Evolutionary conservation across 2,797 vertebrate species (phyloP).

Genomic region (Ctenopoma kingsleyae): DNA sequence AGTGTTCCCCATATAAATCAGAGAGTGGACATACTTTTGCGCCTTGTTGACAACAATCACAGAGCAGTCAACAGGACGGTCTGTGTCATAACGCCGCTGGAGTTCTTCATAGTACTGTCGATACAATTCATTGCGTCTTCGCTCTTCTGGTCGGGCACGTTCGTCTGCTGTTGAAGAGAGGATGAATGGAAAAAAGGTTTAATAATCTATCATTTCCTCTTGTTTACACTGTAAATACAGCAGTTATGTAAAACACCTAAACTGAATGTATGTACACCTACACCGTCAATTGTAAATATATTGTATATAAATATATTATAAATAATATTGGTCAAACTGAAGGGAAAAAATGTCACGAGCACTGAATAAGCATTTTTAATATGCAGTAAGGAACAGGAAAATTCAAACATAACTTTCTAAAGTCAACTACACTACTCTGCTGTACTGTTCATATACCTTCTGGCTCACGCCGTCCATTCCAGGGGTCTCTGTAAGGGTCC

Average conservation of each 20-base stretch:
- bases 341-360: no score
- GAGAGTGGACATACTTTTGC: constrained; percentile 90
- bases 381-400: no score
- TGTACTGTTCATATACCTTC: constrained; percentile 80
- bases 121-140: constrained; percentile 93
- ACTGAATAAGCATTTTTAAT: no score
- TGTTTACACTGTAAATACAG: no score
- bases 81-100: constrained; percentile 92
- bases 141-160: constrained; percentile 90
- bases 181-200: neutral
- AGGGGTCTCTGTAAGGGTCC: constrained; percentile 90
- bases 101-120: constrained; percentile 97
- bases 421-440: neutral
- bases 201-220: neutral
- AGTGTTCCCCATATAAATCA: neutral
- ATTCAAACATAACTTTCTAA: no score
- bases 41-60: constrained; percentile 98
- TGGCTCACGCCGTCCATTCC: constrained; percentile 88
- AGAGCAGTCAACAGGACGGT: constrained; percentile 96
- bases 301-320: no score
- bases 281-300: no score
- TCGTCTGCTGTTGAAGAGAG: constrained; percentile 71
- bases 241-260: no score
- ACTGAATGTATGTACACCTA: no score
- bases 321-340: no score